These are phyloP conservation scores for Macrotus californicus DNA, from an alignment of 2,113 vertebrate species.

Conservation along the genomic window DNA sequence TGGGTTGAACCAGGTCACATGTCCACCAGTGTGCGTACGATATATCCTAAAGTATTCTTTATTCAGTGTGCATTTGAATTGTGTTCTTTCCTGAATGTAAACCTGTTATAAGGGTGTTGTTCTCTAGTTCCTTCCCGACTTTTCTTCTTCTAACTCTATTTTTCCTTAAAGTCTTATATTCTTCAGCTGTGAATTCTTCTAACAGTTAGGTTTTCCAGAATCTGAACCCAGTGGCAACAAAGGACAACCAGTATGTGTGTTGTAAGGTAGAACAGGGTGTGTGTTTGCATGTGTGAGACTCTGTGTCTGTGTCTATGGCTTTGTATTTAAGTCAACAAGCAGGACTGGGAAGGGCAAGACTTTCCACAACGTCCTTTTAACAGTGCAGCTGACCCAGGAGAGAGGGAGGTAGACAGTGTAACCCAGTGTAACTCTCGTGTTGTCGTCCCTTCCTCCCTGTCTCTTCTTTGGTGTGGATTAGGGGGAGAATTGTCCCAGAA, in stretches of 20 bases:
- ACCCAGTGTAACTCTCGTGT: not conserved
- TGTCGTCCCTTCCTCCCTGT: not conserved
- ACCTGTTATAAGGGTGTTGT: not conserved
- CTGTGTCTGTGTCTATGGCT: not conserved
- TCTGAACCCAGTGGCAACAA: not conserved
- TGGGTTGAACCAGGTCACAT: not conserved
- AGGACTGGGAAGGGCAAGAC: not conserved
- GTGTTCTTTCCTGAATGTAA: not conserved
- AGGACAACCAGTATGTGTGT: not conserved
- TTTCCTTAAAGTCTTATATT: constrained; percentile 2
- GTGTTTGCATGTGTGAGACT: not conserved
- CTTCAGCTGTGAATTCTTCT: not conserved
- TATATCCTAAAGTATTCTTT: not conserved
- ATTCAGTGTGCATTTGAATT: not conserved
- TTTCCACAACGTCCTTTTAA: not conserved
- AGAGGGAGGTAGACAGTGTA: rapidly evolving
- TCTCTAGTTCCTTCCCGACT: not conserved
- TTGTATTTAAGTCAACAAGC: not conserved
- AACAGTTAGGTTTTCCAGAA: not conserved
- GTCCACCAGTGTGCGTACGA: not conserved
- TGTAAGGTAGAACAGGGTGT: not conserved
- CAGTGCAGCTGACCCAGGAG: not conserved
- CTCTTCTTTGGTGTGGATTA: not conserved
- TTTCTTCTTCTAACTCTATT: not conserved
- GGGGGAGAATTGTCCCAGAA: not conserved